Percentiles rank a stretch among this genome's conserved stretches.
Conservation (phyloP, 2,113 vertebrate genomes). For the Labrus mixtus region DNA sequence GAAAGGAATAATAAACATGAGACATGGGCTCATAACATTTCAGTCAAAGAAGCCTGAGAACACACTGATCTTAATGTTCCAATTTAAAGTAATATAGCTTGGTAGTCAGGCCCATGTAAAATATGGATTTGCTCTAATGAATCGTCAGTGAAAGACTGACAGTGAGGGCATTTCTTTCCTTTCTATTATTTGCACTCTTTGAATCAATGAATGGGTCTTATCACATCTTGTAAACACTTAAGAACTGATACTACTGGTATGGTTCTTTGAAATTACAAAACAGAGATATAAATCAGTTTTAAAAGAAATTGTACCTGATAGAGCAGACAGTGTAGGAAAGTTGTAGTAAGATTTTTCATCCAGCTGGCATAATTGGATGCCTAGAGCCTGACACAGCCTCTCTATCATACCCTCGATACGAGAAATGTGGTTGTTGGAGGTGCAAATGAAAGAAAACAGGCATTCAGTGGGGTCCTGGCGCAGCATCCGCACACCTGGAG, state of each 20-base stretch:
- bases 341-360: slow-evolving; percentile 85
- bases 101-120: neutral
- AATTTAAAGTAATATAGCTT: neutral
- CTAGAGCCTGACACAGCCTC: slow-evolving; percentile 88
- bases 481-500: slow-evolving; percentile 90
- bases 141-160: too few species aligned
- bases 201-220: neutral
- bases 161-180: too few species aligned
- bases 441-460: slow-evolving; percentile 96
- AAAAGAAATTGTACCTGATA: slow-evolving; percentile 84
- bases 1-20: neutral
- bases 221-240: neutral
- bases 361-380: slow-evolving; percentile 85
- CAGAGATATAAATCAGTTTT: neutral
- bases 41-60: neutral
- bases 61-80: neutral
- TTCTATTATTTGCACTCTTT: neutral
- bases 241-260: neutral
- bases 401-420: slow-evolving; percentile 96
- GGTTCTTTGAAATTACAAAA: slow-evolving; percentile 10
- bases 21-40: neutral
- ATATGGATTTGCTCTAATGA: neutral
- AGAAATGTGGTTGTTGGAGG: slow-evolving; percentile 95
- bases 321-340: slow-evolving; percentile 87
- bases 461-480: slow-evolving; percentile 93